Evolutionary conservation across 2,888 invertebrate species (phyloP).

Genomic region (Sicus ferrugineus): DNA sequence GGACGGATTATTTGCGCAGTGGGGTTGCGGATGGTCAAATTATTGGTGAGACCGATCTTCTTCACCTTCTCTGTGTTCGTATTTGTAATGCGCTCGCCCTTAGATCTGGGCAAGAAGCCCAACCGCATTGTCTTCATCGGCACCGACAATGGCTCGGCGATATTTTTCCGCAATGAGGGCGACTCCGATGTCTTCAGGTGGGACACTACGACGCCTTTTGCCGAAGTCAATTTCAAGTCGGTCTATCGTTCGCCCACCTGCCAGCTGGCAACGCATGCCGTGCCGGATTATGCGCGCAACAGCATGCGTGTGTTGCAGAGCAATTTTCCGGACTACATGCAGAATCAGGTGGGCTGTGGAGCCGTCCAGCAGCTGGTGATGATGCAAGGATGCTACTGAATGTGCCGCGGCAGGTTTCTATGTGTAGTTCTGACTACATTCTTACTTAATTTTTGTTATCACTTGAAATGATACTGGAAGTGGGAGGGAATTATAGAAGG

Average conservation of each 20-base stretch:
- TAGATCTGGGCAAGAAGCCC: constrained; percentile 69
- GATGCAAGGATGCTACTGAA: constrained; percentile 62
- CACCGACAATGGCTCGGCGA: constrained; percentile 70
- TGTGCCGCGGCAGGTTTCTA: too few species aligned
- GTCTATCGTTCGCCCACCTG: constrained; percentile 68
- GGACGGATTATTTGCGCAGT: constrained; percentile 70
- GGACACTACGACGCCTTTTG: constrained; percentile 67
- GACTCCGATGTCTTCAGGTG: constrained; percentile 69
- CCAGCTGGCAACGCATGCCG: constrained; percentile 69
- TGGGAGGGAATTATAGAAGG: too few species aligned
- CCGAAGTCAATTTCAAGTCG: constrained; percentile 64
- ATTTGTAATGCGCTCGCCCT: too few species aligned
- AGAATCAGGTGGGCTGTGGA: constrained; percentile 71
- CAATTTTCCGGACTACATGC: constrained; percentile 72
- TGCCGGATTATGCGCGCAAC: constrained; percentile 68
- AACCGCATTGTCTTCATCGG: constrained; percentile 70
- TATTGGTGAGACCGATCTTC: constrained; percentile 53
- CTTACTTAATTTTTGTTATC: too few species aligned
- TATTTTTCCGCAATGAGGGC: constrained; percentile 71
- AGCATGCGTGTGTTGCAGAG: constrained; percentile 71
- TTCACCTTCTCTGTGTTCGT: too few species aligned
- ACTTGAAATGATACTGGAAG: too few species aligned
- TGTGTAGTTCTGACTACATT: too few species aligned
- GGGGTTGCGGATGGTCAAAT: constrained; percentile 68
- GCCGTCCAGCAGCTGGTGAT: constrained; percentile 67